Base-by-base conservation (phyloP, 2,113 vertebrate species). In the Podarcis cretensis region DNA sequence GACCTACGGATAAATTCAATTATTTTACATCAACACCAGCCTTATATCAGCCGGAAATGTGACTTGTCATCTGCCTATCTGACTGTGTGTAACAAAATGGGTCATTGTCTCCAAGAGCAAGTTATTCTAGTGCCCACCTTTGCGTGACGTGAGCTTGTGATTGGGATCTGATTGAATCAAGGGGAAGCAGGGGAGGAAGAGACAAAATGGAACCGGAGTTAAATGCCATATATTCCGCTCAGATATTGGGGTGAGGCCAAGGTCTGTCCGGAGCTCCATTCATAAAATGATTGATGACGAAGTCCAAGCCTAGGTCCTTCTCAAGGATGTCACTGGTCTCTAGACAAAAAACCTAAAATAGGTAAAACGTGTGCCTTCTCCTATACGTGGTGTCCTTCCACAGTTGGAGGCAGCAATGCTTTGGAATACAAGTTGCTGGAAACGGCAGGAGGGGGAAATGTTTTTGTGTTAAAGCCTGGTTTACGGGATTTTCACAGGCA, bases 1-100 rank as follows among this genome's bases (percentile, higher is more conserved):
- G 90, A 32, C 91, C 59, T 88, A 69, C 74, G 80, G 77, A 92
- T 90, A 92, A 92, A 93, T 92, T 85, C 21, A 89, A 90, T 94
- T 93, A 92, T 92, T 94, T 87, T 81, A 82, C 43, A 65, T 89
- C 93, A 89, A 68, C 88, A 88, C 80, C 89, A 71, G 77, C 89
- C 48, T 90, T 91, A 27, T 1, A 43, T 73, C 79, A 48, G 25
- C 43, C 63, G 88, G 80, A 77, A 92, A 90, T 65, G 54, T 0
- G 8, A 84, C 82, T 88, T 69, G 40, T 79, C 89, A 66, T 95
- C 32, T 90, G 35, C 20, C 79, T 91, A 48, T 25, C 65, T 20
- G 12, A 90, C 89, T 82, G 9, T 57, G 23, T 4, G 84, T 23
- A 30, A 59, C 86, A 91, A 78, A 4, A 85, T 66, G 48, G 5